Conservation (phyloP, 64 coral and sea anemone species). For the Platygyra sinensis region DNA sequence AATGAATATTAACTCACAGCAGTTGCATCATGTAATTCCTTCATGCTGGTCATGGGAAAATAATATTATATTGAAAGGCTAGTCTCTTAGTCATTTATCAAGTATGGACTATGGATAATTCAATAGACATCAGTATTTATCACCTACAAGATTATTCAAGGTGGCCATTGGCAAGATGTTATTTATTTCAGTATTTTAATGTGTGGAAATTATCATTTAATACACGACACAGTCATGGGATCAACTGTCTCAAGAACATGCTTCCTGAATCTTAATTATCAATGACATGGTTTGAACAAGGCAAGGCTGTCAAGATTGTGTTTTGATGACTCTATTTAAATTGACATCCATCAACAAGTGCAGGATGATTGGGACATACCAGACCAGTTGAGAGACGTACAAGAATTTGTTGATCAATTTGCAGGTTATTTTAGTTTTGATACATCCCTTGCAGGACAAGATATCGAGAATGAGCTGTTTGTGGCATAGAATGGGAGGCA, state of each 20-base stretch:
- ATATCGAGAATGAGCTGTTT: neutral
- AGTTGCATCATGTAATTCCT: neutral
- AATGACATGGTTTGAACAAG: too few relatives aligned
- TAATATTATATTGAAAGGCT: neutral
- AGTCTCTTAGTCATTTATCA: neutral
- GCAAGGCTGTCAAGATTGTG: neutral
- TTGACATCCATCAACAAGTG: too few relatives aligned
- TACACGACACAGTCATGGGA: too few relatives aligned
- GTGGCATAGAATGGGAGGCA: neutral
- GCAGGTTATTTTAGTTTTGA: neutral
- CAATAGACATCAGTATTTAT: neutral
- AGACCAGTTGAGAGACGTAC: too few relatives aligned
- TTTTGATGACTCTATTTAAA: too few relatives aligned
- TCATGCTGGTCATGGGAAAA: conserved; percentile 32
- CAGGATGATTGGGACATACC: too few relatives aligned
- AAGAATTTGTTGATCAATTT: neutral
- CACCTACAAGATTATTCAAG: neutral
- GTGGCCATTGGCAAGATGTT: neutral
- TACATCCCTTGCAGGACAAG: conserved; percentile 3
- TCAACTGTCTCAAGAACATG: too few relatives aligned
- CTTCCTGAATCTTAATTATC: too few relatives aligned
- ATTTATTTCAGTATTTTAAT: conserved; percentile 1
- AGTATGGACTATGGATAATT: neutral
- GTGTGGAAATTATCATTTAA: neutral
- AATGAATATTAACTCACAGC: neutral